Conservation (phyloP, 92 coral and sea anemone species). For the Porites divaricata region DNA sequence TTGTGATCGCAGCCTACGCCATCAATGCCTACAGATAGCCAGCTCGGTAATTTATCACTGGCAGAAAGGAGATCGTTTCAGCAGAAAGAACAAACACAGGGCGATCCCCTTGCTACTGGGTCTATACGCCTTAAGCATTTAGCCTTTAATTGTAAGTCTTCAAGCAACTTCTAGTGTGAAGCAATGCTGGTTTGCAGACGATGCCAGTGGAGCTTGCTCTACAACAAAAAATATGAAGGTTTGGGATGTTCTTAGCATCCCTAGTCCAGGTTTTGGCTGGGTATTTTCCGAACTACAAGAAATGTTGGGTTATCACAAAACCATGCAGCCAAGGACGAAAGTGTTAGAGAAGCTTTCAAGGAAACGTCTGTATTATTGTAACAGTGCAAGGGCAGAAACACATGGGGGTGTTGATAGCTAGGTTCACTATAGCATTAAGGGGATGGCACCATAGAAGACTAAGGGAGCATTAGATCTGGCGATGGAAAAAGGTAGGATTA, state of each 20-base stretch:
- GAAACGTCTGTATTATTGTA: slow-evolving; percentile 33
- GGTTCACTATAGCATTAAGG: slow-evolving; percentile 34
- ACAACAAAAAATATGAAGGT: not conserved
- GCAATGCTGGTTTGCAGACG: slow-evolving; percentile 30
- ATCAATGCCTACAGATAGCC: slow-evolving; percentile 30
- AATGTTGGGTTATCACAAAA: slow-evolving; percentile 41
- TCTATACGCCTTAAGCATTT: slow-evolving; percentile 28
- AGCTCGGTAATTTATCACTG: slow-evolving; percentile 38
- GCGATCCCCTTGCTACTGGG: slow-evolving; percentile 53
- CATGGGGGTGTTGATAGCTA: slow-evolving; percentile 35
- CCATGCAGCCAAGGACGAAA: slow-evolving; percentile 45
- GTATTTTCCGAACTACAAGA: slow-evolving; percentile 23
- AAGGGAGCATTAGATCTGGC: slow-evolving; percentile 15
- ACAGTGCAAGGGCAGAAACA: slow-evolving; percentile 41
- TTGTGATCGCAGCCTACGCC: slow-evolving; percentile 24
- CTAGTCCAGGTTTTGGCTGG: slow-evolving; percentile 25
- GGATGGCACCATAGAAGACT: slow-evolving; percentile 3
- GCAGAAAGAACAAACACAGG: slow-evolving; percentile 42
- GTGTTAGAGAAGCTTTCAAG: slow-evolving; percentile 30
- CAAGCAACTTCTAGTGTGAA: not conserved
- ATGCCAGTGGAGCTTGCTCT: slow-evolving; percentile 35
- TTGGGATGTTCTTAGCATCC: slow-evolving; percentile 14
- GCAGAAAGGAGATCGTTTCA: slow-evolving; percentile 29
- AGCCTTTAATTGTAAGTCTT: slow-evolving; percentile 27
- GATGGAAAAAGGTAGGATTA: slow-evolving; percentile 16